Conservation (phyloP, 2,113 vertebrate species). For the Alligator mississippiensis region DNA sequence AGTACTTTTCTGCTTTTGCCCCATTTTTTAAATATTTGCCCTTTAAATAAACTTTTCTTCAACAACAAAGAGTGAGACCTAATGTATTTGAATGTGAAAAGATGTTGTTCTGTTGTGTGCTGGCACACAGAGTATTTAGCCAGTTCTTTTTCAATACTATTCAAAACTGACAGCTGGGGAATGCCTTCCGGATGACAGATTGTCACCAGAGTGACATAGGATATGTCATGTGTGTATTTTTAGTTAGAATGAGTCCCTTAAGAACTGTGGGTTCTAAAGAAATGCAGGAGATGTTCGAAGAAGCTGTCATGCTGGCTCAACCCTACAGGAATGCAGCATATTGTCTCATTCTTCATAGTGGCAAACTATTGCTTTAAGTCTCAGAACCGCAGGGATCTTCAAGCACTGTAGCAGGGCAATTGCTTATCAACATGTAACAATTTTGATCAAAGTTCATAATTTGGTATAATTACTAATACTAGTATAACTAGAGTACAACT, state of each 20-base stretch:
- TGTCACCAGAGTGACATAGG: conserved; percentile 51
- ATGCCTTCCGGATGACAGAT: conserved; percentile 52
- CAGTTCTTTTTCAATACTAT: not conserved
- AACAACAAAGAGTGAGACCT: not conserved
- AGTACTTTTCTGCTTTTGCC: not conserved
- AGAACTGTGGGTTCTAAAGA: conserved; percentile 25
- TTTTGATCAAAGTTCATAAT: not conserved
- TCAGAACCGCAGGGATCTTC: not conserved
- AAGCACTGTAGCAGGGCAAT: not conserved
- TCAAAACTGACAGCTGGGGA: conserved; percentile 40
- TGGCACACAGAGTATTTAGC: not conserved
- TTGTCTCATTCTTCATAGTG: not conserved
- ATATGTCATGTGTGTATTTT: conserved; percentile 52
- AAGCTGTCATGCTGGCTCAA: conserved; percentile 24
- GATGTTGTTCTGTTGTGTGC: not conserved
- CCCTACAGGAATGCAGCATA: not conserved
- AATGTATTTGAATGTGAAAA: not conserved
- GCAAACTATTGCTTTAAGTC: not conserved
- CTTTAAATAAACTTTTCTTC: not conserved
- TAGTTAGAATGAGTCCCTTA: conserved; percentile 40
- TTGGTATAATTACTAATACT: too few relatives aligned
- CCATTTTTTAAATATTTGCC: not conserved
- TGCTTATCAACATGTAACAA: not conserved
- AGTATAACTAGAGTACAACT: not conserved
- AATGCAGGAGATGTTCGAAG: conserved; percentile 8